Conservation (phyloP, 2,113 vertebrate genomes). For the Salvelinus sp. region DNA sequence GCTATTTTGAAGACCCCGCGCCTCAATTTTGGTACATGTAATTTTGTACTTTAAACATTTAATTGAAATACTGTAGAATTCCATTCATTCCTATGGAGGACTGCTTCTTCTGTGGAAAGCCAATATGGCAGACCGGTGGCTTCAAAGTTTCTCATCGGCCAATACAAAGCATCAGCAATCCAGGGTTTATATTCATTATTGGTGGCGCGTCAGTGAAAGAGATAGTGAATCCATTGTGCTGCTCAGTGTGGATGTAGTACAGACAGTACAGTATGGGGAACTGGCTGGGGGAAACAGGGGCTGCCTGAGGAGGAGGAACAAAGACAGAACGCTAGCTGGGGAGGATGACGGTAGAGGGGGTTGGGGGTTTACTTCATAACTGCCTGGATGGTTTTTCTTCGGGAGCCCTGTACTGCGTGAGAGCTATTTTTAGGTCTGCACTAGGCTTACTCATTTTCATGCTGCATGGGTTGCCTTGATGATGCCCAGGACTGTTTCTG, state of each 20-base stretch:
- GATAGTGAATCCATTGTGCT: neutral
- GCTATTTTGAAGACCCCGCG: too few species aligned
- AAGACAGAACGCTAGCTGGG: neutral
- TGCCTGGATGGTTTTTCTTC: constrained; percentile 8
- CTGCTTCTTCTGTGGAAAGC: too few species aligned
- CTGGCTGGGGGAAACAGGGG: neutral
- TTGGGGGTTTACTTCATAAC: neutral
- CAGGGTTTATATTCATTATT: too few species aligned
- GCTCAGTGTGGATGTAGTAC: neutral
- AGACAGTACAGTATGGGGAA: neutral
- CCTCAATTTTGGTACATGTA: too few species aligned
- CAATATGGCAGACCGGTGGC: too few species aligned
- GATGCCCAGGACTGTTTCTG: constrained; percentile 28
- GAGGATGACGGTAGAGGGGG: neutral
- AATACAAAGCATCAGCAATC: too few species aligned
- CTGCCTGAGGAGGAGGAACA: neutral
- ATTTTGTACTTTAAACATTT: too few species aligned
- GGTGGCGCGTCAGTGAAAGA: neutral
- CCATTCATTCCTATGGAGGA: too few species aligned
- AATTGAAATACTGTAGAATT: too few species aligned
- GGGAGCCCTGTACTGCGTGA: constrained; percentile 6
- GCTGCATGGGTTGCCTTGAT: constrained; percentile 31
- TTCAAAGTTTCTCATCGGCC: too few species aligned
- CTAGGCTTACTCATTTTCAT: constrained; percentile 14
- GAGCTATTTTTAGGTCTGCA: constrained; percentile 19